Conservation (phyloP, 2,888 invertebrate species). For the Neoaliturus tenellus region DNA sequence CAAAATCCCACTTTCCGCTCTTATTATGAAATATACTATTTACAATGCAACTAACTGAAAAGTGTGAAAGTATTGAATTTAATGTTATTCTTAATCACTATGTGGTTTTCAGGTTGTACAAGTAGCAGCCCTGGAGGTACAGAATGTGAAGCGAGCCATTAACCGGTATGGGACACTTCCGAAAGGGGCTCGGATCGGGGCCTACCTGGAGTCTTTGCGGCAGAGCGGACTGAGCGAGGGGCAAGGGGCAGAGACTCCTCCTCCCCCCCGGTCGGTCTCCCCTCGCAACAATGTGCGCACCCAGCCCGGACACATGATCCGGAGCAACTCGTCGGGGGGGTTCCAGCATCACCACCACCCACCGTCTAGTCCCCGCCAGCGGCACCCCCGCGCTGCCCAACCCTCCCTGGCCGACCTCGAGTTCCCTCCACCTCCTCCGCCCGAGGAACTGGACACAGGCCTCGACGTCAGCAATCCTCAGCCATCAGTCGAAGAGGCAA, state of each 20-base stretch:
- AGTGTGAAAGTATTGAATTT: too few species aligned
- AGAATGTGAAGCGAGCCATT: constrained; percentile 95
- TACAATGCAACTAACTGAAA: too few species aligned
- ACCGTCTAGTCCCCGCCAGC: constrained; percentile 75
- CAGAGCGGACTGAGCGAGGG: constrained; percentile 78
- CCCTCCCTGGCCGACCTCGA: constrained; percentile 89
- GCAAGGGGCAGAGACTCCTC: constrained; percentile 48
- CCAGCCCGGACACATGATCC: constrained; percentile 87
- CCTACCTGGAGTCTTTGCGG: constrained; percentile 94
- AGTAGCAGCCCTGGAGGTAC: constrained; percentile 95
- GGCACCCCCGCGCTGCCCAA: constrained; percentile 75
- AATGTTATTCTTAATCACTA: too few species aligned
- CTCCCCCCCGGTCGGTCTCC: constrained; percentile 76
- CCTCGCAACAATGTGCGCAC: constrained; percentile 80
- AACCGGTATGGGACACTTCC: constrained; percentile 98
- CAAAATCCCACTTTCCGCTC: too few species aligned
- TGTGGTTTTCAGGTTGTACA: constrained; percentile 83
- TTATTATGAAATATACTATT: too few species aligned
- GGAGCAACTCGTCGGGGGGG: constrained; percentile 92
- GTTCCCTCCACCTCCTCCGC: constrained; percentile 92
- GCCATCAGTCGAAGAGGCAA: constrained; percentile 83
- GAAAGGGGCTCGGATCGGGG: constrained; percentile 97
- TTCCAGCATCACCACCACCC: constrained; percentile 72
- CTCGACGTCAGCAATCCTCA: constrained; percentile 72
- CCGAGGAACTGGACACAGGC: constrained; percentile 74